Conservation (phyloP, 2,797 vertebrate genomes). For the Poeciliopsis presidionis region DNA sequence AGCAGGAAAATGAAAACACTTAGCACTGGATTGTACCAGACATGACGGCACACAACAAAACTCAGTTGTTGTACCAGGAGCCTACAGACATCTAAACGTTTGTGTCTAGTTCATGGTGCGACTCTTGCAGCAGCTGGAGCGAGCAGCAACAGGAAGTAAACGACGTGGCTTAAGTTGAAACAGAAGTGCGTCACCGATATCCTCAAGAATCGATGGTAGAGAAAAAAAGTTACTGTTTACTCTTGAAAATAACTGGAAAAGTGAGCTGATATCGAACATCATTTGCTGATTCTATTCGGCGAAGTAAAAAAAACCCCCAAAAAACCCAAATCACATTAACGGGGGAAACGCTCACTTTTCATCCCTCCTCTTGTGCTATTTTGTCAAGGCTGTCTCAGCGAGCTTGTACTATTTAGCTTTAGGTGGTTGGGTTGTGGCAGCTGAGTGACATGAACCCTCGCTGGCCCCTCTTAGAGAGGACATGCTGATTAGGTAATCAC, state of each 20-base stretch:
- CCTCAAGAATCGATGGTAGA: not conserved
- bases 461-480: conserved; percentile 76
- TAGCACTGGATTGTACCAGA: too few species aligned
- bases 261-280: not conserved
- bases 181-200: too few species aligned
- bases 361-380: conserved; percentile 33
- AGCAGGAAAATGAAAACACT: too few species aligned
- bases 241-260: not conserved
- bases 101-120: too few species aligned
- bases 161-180: too few species aligned
- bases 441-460: conserved; percentile 80
- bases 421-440: conserved; percentile 50
- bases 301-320: not conserved
- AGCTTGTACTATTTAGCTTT: conserved; percentile 63
- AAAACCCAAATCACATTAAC: conserved; percentile 12
- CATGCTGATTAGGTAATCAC: conserved; percentile 84
- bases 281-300: not conserved
- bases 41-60: too few species aligned
- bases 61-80: too few species aligned
- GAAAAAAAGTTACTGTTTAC: not conserved
- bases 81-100: too few species aligned
- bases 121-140: too few species aligned
- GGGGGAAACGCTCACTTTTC: not conserved
- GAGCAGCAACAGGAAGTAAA: too few species aligned
- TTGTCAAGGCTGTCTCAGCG: conserved; percentile 62